Conservation (phyloP, 2,797 vertebrate genomes). For the Sebastes diaconus region DNA sequence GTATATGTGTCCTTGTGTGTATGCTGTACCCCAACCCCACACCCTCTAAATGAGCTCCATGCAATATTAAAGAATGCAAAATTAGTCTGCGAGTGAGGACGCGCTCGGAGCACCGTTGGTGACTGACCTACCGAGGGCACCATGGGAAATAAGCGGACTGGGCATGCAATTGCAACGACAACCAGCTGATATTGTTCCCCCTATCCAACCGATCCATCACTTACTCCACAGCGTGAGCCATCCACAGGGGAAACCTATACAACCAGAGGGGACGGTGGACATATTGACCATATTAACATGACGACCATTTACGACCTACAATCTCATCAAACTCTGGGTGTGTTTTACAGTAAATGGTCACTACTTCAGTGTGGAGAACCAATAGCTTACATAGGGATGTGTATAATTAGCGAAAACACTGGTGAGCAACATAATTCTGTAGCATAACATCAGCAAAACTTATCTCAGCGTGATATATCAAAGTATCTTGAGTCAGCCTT, state of each 20-base stretch:
- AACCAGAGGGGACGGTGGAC: conserved; percentile 32
- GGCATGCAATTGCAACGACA: conserved; percentile 57
- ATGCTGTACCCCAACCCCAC: conserved; percentile 77
- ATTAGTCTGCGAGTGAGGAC: conserved; percentile 67
- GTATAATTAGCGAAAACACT: conserved; percentile 11
- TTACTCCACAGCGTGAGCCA: conserved; percentile 25
- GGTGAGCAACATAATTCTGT: conserved; percentile 2
- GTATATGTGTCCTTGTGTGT: conserved; percentile 29
- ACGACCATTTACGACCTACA: conserved; percentile 14
- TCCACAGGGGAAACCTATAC: conserved; percentile 30
- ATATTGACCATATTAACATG: conserved; percentile 39
- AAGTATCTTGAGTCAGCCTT: conserved; percentile 11
- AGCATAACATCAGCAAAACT: conserved; percentile 22
- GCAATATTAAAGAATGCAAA: conserved; percentile 94
- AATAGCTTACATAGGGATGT: neutral
- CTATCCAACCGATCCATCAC: conserved; percentile 61
- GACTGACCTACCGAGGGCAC: conserved; percentile 73
- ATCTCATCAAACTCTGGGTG: neutral
- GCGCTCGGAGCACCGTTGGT: conserved; percentile 60
- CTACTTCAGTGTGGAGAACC: neutral
- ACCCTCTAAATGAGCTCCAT: conserved; percentile 93
- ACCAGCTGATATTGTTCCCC: conserved; percentile 65
- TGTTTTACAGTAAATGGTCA: conserved; percentile 9
- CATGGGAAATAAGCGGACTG: conserved; percentile 82
- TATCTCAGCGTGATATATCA: neutral